Evolutionary conservation across 2,797 vertebrate genomes (phyloP), one percentile per base, ranked within the genome.

Genomic region (Microchirus variegatus): DNA sequence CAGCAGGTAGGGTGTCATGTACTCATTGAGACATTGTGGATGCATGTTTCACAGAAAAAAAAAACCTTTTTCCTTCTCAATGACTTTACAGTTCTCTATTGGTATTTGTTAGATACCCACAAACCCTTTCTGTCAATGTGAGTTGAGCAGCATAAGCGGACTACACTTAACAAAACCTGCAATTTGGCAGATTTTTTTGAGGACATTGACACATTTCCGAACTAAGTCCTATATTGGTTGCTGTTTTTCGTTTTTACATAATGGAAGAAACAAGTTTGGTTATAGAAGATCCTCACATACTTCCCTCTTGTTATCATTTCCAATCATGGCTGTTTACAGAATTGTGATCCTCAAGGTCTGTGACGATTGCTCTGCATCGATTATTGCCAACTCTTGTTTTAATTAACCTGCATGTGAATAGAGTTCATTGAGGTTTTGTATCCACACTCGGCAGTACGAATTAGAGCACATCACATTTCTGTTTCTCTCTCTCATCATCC

Each of bases 401-500:
- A 46, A 36, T 59, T n/a, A 40, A 49, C 17, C 22, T 42, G 18
- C 41, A 22, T 13, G 8, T 37, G 3, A 61, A 49, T 41, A 3
- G 3, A 55, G 60, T 60, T 14, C 53, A 31, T 31, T 31, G 31
- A 43, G 14, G 54, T 69, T 37, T 65, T 50, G 18, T 42, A 13
- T 54, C 44, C 14, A 18, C 43, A 35, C 8, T 53, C 6, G 54
- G 53, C 45, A 31, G 31, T 59, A 40, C 72, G 73, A 73, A 38
- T 38, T 35, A 45, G 58, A 59, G 9, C 47, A 42, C 13, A 13
- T 78, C 26, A 31, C 5, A 67, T 11, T 36, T 14, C 5, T 63
- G 8, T 73, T 47, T 65, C 44, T 49, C 42, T 53, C 41, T 67
- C 42, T 63, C 41, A 10, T 55, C 50, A 70, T 80, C 85, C 77